A percentile compares a stretch with the other conserved stretches of the same genome.
phyloP scores from a whole-genome alignment of 1,140 invertebrate genomes.

The Eumaeus atala region DNA sequence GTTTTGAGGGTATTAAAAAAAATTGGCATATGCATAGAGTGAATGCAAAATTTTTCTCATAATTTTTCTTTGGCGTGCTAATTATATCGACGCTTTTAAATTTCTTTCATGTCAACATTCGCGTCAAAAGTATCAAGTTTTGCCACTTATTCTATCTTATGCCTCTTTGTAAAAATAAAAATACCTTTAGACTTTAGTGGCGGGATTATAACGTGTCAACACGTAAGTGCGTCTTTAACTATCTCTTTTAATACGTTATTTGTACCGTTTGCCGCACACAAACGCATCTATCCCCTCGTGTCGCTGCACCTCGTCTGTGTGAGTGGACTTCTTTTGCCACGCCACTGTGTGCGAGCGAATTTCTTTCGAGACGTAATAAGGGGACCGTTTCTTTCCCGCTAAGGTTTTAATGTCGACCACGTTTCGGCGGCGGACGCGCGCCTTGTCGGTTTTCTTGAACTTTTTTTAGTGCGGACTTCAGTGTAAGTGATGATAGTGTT shows the following conservation, averaged over 20 bases:
- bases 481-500: constrained; percentile 43
- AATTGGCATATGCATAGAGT: too few relatives aligned
- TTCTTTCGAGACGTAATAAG: constrained; percentile 74
- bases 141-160: too few relatives aligned
- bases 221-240: constrained; percentile 39
- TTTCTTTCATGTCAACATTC: too few relatives aligned
- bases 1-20: too few relatives aligned
- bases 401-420: constrained; percentile 74
- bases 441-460: constrained; percentile 55
- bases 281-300: constrained; percentile 37
- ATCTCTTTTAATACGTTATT: constrained; percentile 70
- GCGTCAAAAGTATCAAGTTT: too few relatives aligned
- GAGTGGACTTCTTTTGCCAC: constrained; percentile 64
- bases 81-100: too few relatives aligned
- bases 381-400: constrained; percentile 72
- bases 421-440: constrained; percentile 69
- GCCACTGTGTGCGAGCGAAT: constrained; percentile 65
- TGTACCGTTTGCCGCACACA: constrained; percentile 50
- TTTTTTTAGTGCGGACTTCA: constrained; percentile 53
- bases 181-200: too few relatives aligned
- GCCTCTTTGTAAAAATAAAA: too few relatives aligned
- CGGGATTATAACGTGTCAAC: constrained; percentile 1
- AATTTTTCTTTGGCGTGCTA: too few relatives aligned
- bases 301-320: constrained; percentile 44
- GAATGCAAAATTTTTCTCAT: too few relatives aligned